Conservation (phyloP, 1,140 invertebrate species). For the Drosophila hydei region DNA sequence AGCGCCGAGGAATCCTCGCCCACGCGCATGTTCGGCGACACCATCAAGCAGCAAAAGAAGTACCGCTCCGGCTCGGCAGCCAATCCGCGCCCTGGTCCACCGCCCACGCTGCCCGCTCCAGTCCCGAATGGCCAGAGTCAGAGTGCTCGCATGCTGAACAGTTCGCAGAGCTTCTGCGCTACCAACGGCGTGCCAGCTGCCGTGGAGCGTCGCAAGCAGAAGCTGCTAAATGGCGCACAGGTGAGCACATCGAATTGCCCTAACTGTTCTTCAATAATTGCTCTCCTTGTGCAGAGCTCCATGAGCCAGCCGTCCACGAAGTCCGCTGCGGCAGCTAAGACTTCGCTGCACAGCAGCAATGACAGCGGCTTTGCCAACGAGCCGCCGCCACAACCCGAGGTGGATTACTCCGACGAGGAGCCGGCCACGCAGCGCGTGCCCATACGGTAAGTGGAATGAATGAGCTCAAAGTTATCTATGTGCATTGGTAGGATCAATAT, state of each 20-base stretch:
- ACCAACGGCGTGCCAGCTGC: conserved; percentile 71
- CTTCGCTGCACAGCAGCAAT: conserved; percentile 94
- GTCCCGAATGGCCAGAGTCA: conserved; percentile 84
- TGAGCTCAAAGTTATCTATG: neutral
- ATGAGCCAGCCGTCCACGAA: conserved; percentile 59
- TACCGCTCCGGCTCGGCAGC: conserved; percentile 60
- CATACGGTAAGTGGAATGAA: conserved; percentile 89
- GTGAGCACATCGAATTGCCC: conserved; percentile 7
- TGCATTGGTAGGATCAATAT: neutral
- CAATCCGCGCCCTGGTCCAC: conserved; percentile 85
- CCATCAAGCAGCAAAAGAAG: conserved; percentile 80
- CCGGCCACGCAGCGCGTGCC: conserved; percentile 86
- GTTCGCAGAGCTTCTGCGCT: conserved; percentile 85
- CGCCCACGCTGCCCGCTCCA: conserved; percentile 87
- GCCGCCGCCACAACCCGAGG: conserved; percentile 93
- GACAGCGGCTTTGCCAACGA: conserved; percentile 95
- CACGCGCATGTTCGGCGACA: conserved; percentile 86
- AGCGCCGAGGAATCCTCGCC: conserved; percentile 84
- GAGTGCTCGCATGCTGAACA: conserved; percentile 83
- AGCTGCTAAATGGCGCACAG: conserved; percentile 71
- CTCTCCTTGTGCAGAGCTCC: conserved; percentile 36
- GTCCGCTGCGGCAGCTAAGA: conserved; percentile 86
- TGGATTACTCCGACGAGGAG: conserved; percentile 95
- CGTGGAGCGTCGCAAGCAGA: conserved; percentile 78
- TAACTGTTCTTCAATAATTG: neutral